Base-by-base conservation (phyloP, 2,888 invertebrate species). In the Caenorhabditis imperialis region DNA sequence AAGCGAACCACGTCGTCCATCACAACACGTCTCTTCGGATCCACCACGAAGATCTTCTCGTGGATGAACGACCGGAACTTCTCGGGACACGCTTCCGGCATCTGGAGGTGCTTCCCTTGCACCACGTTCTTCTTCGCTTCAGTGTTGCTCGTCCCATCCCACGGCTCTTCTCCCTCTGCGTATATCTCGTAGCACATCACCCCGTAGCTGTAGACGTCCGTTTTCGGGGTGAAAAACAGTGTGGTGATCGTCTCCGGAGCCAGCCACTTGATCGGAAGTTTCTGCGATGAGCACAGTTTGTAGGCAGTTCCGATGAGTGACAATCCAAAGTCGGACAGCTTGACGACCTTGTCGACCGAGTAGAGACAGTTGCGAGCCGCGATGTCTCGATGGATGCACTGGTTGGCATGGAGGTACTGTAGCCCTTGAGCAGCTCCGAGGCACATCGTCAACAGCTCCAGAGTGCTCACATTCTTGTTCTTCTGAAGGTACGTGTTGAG, bases 161-260 rank as follows among this genome's bases (percentile, higher is more conserved):
- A 79, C 12, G 79, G 79, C 18, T 79, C 79, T n/a, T 48, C 50
- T 12, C 79, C 79, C n/a, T 77, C 72, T 4, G 72, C 55, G 42
- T 72, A 79, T 12, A 79, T 70, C 42, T 79, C 79, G 33, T 38
- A 74, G 47, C 73, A 63, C 72, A 79, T 75, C 5, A 79, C 77
- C 14, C 79, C 79, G 40, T 77, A 79, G 69, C 77, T 71, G 72
- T 53, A 77, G 18, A 60, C 72, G 45, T 77, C 77, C 14, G 74
- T 71, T 37, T 75, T 77, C 14, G 35, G 35, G 18, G 65, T 75
- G 62, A 75, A 77, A 12, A 50, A 47, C n/a, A 61, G 47, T 0
- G 54, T 60, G 38, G 45, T 48, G 6, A 74, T 65, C 0, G 74
- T 70, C 38, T 77, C 77, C 2, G 73, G 73, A 23, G 77, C 77